Conservation (phyloP, 2,113 vertebrate species). For the Pteruthius melanotis region DNA sequence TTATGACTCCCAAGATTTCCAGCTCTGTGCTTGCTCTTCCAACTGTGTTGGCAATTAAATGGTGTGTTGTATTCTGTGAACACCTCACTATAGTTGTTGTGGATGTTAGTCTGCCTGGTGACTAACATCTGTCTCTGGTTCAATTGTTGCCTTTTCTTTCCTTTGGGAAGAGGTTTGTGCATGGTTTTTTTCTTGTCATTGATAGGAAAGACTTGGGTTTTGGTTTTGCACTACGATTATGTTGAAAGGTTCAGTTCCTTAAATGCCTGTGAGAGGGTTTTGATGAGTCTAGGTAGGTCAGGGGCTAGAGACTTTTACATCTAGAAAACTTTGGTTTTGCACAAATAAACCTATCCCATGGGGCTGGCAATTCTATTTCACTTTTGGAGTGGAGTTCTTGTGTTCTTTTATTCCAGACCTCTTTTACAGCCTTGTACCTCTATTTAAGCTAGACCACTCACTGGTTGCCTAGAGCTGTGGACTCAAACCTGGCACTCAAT, state of each 20-base stretch:
- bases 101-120: background rate
- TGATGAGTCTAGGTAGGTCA: background rate
- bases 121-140: background rate
- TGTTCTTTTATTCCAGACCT: background rate
- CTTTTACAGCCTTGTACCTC: background rate
- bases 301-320: background rate
- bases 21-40: background rate
- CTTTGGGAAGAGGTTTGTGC: background rate
- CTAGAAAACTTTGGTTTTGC: background rate
- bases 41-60: background rate
- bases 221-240: background rate
- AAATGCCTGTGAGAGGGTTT: background rate
- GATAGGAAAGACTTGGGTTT: background rate
- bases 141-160: background rate
- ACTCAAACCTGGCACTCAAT: background rate
- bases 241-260: background rate
- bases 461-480: background rate
- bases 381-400: background rate
- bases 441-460: background rate
- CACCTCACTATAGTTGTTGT: rapidly evolving
- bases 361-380: background rate
- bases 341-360: background rate
- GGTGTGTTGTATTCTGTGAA: background rate
- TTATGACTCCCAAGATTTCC: rapidly evolving
- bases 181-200: background rate